Evolutionary conservation across 2,888 invertebrate species (phyloP), one percentile per base, ranked within the genome.

Genomic region (Xestia ashworthii): DNA sequence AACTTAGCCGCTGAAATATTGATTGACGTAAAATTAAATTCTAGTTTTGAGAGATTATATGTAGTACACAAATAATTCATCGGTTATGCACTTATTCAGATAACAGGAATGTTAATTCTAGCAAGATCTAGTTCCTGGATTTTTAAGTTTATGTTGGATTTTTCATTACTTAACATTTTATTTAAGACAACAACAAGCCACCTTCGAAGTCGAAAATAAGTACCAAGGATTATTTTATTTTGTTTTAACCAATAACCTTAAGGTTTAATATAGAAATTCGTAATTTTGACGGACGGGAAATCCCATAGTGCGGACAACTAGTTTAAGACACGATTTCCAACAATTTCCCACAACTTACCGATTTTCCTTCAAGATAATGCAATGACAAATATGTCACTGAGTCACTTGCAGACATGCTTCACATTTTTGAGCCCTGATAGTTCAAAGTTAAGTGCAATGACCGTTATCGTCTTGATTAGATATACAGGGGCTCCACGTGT

Each of bases 391-490:
- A 67, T 32, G n/a, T 12, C 12, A 19, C 38, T 62, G 53, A 60
- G 32, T 71, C 67, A 53, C 53, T 19, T 25, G 16, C 22, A 53
- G 32, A 76, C 60, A 32, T 22, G n/a, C 53, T 73, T 74, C 48
- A 80, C 41, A 82, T 72, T 68, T 71, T 76, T 66, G 53, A 71
- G 60, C 50, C 38, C 46, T 53, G 48, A 50, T 38, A 85, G 68
- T 83, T 84, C 64, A 86, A 77, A 83, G 71, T 85, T 78, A 80
- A 85, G 85, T 85, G 79, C 87, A 85, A 82, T 78, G 87, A 82
- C 83, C 85, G 73, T 84, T 83, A 88, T 87, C 76, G 55, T 69
- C 55, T 71, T 73, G 78, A 88, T 87, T 79, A 81, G 84, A 86
- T 83, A 82, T 22, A 38, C 16, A 64, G 68, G 32, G 32, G 16